Conservation (phyloP, 2,113 vertebrate genomes). For the Dunckerocampus dactyliophorus region DNA sequence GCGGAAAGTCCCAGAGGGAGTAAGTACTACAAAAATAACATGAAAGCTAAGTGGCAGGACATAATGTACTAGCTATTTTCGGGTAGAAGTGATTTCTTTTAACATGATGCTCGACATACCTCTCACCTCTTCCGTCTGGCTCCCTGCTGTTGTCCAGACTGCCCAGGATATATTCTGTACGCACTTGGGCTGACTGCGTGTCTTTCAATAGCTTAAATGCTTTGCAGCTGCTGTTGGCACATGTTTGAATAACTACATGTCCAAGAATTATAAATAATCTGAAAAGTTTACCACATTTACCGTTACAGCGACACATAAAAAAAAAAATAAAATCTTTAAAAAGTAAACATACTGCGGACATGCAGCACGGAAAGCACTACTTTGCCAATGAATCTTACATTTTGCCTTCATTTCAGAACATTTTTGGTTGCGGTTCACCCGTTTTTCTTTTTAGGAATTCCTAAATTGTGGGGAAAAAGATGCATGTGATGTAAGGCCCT, state of each 20-base stretch:
- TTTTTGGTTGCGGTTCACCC: no score
- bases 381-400: no score
- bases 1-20: constrained; percentile 28
- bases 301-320: no score
- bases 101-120: constrained; percentile 48
- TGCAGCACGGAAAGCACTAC: no score
- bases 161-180: constrained; percentile 46
- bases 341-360: no score
- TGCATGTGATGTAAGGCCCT: no score
- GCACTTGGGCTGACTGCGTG: constrained; percentile 42
- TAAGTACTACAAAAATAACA: constrained; percentile 45
- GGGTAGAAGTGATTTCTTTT: constrained; percentile 54
- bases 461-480: no score
- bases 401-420: no score
- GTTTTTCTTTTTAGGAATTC: no score
- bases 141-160: constrained; percentile 56
- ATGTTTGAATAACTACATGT: not conserved
- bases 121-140: constrained; percentile 52
- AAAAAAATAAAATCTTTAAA: no score
- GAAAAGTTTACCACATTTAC: no score
- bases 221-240: constrained; percentile 59
- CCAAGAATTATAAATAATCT: no score
- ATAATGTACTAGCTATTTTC: constrained; percentile 45
- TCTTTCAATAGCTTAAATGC: constrained; percentile 39
- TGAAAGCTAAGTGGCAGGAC: constrained; percentile 48